Base-by-base conservation (phyloP, 2,888 invertebrate genomes). In the Perizoma flavofasciatum region DNA sequence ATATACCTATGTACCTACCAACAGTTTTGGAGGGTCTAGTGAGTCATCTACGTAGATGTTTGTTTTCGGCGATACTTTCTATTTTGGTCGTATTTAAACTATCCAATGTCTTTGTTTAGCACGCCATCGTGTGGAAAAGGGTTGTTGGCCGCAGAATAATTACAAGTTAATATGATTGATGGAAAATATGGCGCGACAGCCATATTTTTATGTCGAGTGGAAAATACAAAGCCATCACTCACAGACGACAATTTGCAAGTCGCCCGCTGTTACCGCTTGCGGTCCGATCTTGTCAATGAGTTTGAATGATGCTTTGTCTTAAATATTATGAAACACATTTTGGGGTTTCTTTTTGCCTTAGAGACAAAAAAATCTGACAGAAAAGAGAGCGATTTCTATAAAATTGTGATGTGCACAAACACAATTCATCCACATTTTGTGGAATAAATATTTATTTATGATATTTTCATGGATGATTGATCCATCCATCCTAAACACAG, bases 171-270 rank as follows among this genome's bases (percentile, higher is more conserved):
- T 61, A 78, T 73, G 76, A 80, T 79, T 72, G 75, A 79, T 78
- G 74, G 55, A 57, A 62, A 56, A 50, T 56, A 54, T 44, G 47
- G 50, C 50, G 65, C 53, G 49, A 41, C 57, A n/a, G 61, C 54
- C 64, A 67, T 68, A 69, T 74, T 72, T 70, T 68, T 63, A 67
- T 71, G 66, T 72, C 61, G 61, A 59, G 55, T 63, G 53, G 63
- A 65, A 70, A 69, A 68, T 69, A 64, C 64, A 64, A 68, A 63
- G 66, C 69, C 63, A 79, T 79, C 79, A 68, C 73, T 81, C 79
- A 78, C 55, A 49, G 54, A 68, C 64, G 65, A 71, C 71, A 78
- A 78, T 76, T 78, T 80, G 67, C 72, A 74, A 74, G 75, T 70
- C 68, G 66, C 35, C 68, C 68, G 69, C 70, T 70, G 73, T 71